These are phyloP conservation scores for Julus scandinavius DNA, from an alignment of 2,888 invertebrate species.

Conservation along the genomic window DNA sequence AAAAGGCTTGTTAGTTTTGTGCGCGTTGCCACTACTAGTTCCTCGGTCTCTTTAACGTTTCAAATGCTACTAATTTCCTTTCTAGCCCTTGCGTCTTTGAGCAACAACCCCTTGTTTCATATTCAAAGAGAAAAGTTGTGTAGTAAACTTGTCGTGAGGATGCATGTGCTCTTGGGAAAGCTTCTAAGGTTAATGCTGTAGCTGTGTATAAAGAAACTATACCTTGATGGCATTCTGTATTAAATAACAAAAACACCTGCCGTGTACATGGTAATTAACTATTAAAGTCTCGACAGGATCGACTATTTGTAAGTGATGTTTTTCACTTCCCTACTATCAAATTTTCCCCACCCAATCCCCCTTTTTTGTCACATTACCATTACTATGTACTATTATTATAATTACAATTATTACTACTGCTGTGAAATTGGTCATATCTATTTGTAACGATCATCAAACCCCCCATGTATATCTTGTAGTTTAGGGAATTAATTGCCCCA, in stretches of 20 bases:
- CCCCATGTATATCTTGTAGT: slow-evolving; percentile 61
- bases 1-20: background rate
- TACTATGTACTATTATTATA: slow-evolving; percentile 33
- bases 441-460: slow-evolving; percentile 61
- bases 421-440: slow-evolving; percentile 57
- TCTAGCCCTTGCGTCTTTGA: background rate
- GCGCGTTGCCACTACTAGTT: no score
- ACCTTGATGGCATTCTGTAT: background rate
- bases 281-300: no score
- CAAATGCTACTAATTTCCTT: no score
- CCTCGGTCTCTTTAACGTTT: no score
- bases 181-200: no score
- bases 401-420: slow-evolving; percentile 49
- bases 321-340: background rate
- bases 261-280: background rate
- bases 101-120: background rate
- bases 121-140: slow-evolving; percentile 5
- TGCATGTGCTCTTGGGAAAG: background rate
- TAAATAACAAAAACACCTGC: slow-evolving; percentile 31
- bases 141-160: slow-evolving; percentile 3
- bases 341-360: background rate
- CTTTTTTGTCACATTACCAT: slow-evolving; percentile 2
- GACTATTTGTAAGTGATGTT: background rate
- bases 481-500: slow-evolving; percentile 20
- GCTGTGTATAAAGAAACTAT: no score